These are phyloP conservation scores for Lamellibrachia columna DNA, from an alignment of 2,888 invertebrate genomes.

Conservation along the genomic window DNA sequence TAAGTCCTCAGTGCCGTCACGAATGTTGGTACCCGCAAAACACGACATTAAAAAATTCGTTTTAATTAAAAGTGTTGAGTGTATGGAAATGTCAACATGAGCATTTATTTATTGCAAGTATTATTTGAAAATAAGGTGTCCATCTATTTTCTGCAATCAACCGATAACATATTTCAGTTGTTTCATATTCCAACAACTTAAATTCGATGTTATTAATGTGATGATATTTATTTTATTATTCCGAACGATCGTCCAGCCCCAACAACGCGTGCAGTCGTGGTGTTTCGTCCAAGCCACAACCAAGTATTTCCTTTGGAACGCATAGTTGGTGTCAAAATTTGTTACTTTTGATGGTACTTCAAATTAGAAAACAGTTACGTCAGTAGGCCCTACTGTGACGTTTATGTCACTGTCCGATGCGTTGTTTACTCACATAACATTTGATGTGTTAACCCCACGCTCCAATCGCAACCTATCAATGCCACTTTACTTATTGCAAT, in stretches of 20 bases:
- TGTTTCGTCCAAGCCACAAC: too few species aligned
- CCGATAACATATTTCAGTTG: neutral
- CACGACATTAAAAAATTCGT: neutral
- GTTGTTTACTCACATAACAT: neutral
- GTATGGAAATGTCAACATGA: neutral
- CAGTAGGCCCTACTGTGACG: neutral
- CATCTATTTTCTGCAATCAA: neutral
- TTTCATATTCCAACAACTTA: neutral
- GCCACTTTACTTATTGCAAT: neutral
- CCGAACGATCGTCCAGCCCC: too few species aligned
- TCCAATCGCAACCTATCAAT: neutral
- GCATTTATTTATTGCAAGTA: neutral
- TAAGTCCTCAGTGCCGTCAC: neutral
- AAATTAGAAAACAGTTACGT: neutral
- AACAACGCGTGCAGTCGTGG: too few species aligned
- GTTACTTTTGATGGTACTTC: neutral
- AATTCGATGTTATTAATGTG: neutral
- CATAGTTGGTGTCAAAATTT: too few species aligned
- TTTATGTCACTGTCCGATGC: neutral
- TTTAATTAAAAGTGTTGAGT: neutral
- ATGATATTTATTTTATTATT: too few species aligned
- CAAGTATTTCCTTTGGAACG: too few species aligned
- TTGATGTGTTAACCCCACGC: neutral
- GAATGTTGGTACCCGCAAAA: neutral
- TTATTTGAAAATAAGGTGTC: too few species aligned